Conservation (phyloP, 2,888 invertebrate species). For the Erebia palarica region DNA sequence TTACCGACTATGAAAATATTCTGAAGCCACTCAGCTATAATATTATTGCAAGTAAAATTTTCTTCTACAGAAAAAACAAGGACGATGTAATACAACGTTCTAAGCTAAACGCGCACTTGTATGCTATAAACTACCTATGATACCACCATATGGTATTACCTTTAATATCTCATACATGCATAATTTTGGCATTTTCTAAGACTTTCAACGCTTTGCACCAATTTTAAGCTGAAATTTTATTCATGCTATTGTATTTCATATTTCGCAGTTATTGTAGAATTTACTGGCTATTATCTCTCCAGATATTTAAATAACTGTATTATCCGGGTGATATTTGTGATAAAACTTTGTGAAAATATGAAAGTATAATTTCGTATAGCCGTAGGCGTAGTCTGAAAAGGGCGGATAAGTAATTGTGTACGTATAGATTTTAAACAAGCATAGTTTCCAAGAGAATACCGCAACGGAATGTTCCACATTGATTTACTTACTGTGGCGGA, state of each 20-base stretch:
- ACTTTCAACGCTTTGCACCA: constrained; percentile 1
- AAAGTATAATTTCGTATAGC: background rate
- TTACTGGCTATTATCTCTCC: background rate
- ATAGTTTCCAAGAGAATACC: too few relatives aligned
- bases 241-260: constrained; percentile 10
- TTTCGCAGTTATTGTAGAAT: background rate
- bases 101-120: background rate
- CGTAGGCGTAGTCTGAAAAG: background rate
- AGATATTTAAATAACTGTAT: constrained; percentile 8
- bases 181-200: constrained; percentile 30
- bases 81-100: background rate
- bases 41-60: too few relatives aligned
- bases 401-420: background rate
- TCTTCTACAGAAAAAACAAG: background rate
- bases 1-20: too few relatives aligned
- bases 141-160: constrained; percentile 3
- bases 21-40: too few relatives aligned
- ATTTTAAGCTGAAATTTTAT: constrained; percentile 11
- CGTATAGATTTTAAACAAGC: too few relatives aligned
- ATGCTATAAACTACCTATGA: background rate
- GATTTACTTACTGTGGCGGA: too few relatives aligned
- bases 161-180: constrained; percentile 33
- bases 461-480: too few relatives aligned
- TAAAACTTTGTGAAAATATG: background rate
- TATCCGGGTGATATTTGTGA: background rate